Evolutionary conservation across 2,888 invertebrate genomes (phyloP).

Genomic region (Acronicta leporina): DNA sequence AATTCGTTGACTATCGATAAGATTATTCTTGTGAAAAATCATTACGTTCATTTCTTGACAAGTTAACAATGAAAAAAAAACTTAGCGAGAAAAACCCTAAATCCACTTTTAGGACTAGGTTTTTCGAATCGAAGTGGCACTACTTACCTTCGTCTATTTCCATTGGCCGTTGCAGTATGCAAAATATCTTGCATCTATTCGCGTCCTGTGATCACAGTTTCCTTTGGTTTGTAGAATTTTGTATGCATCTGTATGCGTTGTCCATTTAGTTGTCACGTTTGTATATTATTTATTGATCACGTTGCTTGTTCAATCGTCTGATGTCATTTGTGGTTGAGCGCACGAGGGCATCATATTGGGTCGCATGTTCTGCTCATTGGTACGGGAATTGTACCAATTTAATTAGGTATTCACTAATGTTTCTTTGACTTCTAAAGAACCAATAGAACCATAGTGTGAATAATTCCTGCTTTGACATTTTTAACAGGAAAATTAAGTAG

Average conservation of each 20-base stretch:
- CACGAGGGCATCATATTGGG: conserved; percentile 27
- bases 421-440: not conserved
- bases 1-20: no score
- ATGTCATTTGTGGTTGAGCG: conserved; percentile 54
- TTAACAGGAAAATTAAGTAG: not conserved
- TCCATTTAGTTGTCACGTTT: conserved; percentile 1
- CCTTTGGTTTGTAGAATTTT: conserved; percentile 31
- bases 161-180: no score
- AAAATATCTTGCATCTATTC: not conserved
- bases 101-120: no score
- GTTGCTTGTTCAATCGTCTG: conserved; percentile 54
- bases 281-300: conserved; percentile 44
- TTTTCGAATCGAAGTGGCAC: no score
- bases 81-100: no score
- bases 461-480: not conserved
- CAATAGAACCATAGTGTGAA: not conserved
- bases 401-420: conserved; percentile 4
- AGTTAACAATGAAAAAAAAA: no score
- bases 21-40: no score
- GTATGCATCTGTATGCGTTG: conserved; percentile 8
- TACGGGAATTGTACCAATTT: conserved; percentile 19
- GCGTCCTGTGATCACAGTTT: conserved; percentile 38
- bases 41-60: no score
- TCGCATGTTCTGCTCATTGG: conserved; percentile 37
- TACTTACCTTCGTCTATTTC: no score